Base-by-base conservation (phyloP, 2,888 invertebrate genomes). In the Tetrapedia diversipes region DNA sequence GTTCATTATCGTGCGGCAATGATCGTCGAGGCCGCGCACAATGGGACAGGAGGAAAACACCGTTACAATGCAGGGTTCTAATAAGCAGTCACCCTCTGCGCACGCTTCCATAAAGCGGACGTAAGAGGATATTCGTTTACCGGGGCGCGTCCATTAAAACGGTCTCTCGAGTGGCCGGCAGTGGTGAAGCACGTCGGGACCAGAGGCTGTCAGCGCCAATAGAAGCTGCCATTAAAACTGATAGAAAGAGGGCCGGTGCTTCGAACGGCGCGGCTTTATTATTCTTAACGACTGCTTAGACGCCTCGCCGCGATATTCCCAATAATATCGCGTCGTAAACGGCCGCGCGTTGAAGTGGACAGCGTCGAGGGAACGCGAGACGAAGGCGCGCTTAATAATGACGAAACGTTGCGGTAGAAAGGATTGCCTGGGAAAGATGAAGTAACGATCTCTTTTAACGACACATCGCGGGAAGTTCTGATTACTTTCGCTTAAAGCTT, bases 81-180 rank as follows among this genome's bases (percentile, higher is more conserved):
- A 67, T 64, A 74, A 74, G 76, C 67, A 34, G 76, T 37, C 77
- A 56, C 56, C 76, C 72, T 57, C 47, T 2, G 53, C 57, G 11
- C 64, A 43, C n/a, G n/a, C 59, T 59, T 71, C 32, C 60, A 66
- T 69, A 47, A 65, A 67, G 77, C 56, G 77, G 80, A 57, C 53
- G 77, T 80, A 82, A 82, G 79, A 79, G 77, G 80, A 81, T 79
- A 77, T 79, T 76, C 79, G 77, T 73, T 82, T 72, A 59, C 69
- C 70, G 57, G n/a, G n/a, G 65, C 79, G 81, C 69, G 77, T 86
- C 77, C 73, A 76, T 86, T 82, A 80, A 81, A 83, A 85, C 79
- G 82, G 76, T 78, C 80, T 79, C 72, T 77, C 69, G 75, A 75
- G 78, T 77, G 68, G 65, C 63, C 77, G 66, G 75, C 51, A 69